phyloP scores from a whole-genome alignment of 92 coral and sea anemone species.

The Paramuricea clavata region DNA sequence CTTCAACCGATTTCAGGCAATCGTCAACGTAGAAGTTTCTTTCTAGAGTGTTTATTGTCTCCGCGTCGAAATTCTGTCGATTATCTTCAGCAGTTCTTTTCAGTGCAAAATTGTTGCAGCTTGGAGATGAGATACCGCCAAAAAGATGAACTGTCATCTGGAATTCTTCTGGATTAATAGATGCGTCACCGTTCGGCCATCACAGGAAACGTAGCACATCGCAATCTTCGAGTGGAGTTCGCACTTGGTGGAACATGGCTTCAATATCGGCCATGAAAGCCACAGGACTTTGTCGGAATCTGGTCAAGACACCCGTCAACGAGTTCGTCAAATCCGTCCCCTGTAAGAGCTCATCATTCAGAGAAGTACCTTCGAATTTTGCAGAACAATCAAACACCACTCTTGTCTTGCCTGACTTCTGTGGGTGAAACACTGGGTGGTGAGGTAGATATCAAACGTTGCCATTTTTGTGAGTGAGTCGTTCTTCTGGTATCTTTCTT shows the following conservation, averaged over 20 bases:
- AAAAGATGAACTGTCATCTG: constrained; percentile 59
- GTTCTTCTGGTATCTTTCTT: constrained; percentile 30
- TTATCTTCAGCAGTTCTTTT: constrained; percentile 52
- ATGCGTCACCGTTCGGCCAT: constrained; percentile 52
- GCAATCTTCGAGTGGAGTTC: constrained; percentile 53
- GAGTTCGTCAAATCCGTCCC: constrained; percentile 72
- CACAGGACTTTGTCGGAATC: constrained; percentile 68
- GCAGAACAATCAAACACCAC: constrained; percentile 70
- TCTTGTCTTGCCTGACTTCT: constrained; percentile 57
- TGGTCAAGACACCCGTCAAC: constrained; percentile 59
- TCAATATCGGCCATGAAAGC: constrained; percentile 68
- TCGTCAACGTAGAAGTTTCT: constrained; percentile 61
- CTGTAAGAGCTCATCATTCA: constrained; percentile 56
- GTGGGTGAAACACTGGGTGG: constrained; percentile 64
- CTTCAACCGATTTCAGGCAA: constrained; percentile 39
- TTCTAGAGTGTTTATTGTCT: constrained; percentile 11
- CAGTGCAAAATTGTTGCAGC: constrained; percentile 56
- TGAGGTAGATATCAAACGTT: constrained; percentile 60
- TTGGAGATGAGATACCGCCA: constrained; percentile 58
- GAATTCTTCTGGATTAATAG: constrained; percentile 39
- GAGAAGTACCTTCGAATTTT: constrained; percentile 44
- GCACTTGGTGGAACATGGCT: constrained; percentile 73
- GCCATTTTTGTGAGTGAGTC: not conserved
- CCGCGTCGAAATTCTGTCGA: constrained; percentile 23
- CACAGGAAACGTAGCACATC: constrained; percentile 70